Percentiles rank a stretch among this genome's conserved stretches.
Evolutionary conservation across 1,140 invertebrate genomes (phyloP).

Genomic region (Drosophila prosaltans): DNA sequence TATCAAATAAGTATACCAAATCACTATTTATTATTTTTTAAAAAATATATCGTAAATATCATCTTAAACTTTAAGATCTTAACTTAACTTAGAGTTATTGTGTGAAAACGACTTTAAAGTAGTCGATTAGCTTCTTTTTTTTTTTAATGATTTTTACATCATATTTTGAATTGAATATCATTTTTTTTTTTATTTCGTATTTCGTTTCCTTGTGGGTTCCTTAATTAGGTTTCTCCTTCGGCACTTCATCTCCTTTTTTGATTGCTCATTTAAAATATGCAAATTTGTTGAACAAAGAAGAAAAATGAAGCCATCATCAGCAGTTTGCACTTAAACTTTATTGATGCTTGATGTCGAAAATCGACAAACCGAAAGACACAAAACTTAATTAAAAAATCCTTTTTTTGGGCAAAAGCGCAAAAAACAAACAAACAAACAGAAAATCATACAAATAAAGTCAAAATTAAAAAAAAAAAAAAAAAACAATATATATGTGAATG

Average conservation of each 20-base stretch:
- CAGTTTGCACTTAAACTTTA: conserved; percentile 65
- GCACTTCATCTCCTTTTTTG: conserved; percentile 47
- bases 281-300: conserved; percentile 53
- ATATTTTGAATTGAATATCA: neutral
- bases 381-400: conserved; percentile 77
- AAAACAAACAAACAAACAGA: conserved; percentile 51
- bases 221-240: conserved; percentile 55
- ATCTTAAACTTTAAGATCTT: too few relatives aligned
- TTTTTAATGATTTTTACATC: neutral
- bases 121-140: neutral
- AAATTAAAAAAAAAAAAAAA: conserved; percentile 67
- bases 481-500: conserved; percentile 54
- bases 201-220: conserved; percentile 13
- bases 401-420: conserved; percentile 53
- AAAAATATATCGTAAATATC: too few relatives aligned
- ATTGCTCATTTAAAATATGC: conserved; percentile 73
- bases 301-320: conserved; percentile 70
- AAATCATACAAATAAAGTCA: conserved; percentile 48
- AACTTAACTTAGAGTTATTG: neutral
- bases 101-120: neutral
- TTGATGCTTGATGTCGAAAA: conserved; percentile 71
- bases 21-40: too few relatives aligned
- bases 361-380: conserved; percentile 55
- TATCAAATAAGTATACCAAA: too few relatives aligned
- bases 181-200: neutral